Evolutionary conservation across 1,140 invertebrate species (phyloP).

Genomic region (Papilio polytes): DNA sequence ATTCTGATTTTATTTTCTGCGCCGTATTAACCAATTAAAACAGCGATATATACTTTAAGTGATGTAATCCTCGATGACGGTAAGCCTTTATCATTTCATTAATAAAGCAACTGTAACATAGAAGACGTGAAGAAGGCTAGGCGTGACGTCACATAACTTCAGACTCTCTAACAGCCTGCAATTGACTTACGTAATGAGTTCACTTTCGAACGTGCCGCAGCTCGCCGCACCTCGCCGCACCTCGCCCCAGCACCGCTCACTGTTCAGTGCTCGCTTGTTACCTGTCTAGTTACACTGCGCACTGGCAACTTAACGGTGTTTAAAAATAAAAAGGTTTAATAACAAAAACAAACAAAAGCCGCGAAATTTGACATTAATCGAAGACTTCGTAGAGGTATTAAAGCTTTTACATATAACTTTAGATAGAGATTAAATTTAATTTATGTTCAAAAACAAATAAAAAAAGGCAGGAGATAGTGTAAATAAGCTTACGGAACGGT

Average conservation of each 20-base stretch:
- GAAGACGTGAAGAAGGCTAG: background rate
- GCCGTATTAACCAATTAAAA: too few species aligned
- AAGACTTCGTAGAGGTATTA: background rate
- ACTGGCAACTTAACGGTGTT: background rate
- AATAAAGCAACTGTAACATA: background rate
- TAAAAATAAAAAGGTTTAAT: background rate
- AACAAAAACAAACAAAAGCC: background rate
- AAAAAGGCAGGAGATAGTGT: background rate
- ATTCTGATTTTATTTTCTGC: too few species aligned
- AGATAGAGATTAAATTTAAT: background rate
- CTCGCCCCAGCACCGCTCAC: background rate
- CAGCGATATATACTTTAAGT: too few species aligned
- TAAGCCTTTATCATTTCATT: background rate
- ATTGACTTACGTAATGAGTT: slow-evolving; percentile 15
- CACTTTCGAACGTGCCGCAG: slow-evolving; percentile 7
- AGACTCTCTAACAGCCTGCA: slow-evolving; percentile 9
- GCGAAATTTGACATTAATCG: background rate
- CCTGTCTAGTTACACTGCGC: background rate
- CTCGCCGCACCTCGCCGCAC: background rate
- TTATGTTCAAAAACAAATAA: background rate
- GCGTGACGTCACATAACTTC: background rate
- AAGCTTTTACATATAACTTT: background rate
- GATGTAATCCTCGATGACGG: too few species aligned
- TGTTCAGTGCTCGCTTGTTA: background rate
- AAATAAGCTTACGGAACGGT: background rate